Percentiles rank a stretch among this genome's conserved stretches.
These are phyloP conservation scores for Aplysia californica DNA, from an alignment of 1,140 invertebrate genomes.

Conservation along the genomic window DNA sequence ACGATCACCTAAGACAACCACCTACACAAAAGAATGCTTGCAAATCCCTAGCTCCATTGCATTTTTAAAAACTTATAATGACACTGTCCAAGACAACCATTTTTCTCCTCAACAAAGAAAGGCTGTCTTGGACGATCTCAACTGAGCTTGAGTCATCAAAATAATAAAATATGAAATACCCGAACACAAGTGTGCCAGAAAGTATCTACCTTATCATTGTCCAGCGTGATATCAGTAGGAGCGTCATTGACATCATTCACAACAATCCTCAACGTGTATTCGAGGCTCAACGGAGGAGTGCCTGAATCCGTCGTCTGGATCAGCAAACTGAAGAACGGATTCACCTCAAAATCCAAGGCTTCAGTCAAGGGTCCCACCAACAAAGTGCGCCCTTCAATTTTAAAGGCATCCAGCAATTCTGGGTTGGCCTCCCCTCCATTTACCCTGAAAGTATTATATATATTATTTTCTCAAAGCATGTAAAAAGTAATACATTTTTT, in stretches of 20 bases:
- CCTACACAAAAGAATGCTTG: no score
- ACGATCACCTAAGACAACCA: no score
- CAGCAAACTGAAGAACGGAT: slow-evolving; percentile 34
- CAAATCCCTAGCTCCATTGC: no score
- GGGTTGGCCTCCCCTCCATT: slow-evolving; percentile 8
- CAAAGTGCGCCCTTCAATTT: slow-evolving; percentile 35
- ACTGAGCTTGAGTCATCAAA: no score
- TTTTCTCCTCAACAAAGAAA: no score
- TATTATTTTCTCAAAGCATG: no score
- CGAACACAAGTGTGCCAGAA: no score
- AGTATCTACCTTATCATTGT: slow-evolving; percentile 11
- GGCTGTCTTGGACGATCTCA: no score
- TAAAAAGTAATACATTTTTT: no score
- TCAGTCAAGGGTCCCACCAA: slow-evolving; percentile 31
- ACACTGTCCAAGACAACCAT: no score
- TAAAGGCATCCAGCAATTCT: slow-evolving; percentile 30
- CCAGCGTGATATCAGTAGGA: slow-evolving; percentile 38
- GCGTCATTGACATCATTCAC: slow-evolving; percentile 48
- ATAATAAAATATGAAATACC: no score
- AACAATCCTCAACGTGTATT: slow-evolving; percentile 33
- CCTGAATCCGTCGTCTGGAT: slow-evolving; percentile 46
- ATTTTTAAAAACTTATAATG: no score
- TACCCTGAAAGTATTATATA: slow-evolving; percentile 29
- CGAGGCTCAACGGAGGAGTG: slow-evolving; percentile 25
- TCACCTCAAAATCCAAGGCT: slow-evolving; percentile 40